Percentiles rank a stretch among this genome's conserved stretches.
phyloP scores from a whole-genome alignment of 1,140 invertebrate genomes.

The Drosophila yakuba region DNA sequence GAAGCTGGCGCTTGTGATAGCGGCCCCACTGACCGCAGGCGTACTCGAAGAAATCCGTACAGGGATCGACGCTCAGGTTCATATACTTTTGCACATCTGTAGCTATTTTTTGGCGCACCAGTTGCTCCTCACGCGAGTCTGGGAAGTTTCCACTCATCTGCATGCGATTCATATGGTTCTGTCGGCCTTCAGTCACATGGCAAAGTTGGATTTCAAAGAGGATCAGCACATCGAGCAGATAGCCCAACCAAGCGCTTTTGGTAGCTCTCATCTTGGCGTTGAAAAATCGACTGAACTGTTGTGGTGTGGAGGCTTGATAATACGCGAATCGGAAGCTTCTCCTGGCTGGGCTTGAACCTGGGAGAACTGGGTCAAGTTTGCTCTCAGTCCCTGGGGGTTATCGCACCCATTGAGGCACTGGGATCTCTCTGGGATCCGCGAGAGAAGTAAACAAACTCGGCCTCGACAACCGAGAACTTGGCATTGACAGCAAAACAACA shows the following conservation, averaged over 20 bases:
- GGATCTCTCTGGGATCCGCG: constrained; percentile 2
- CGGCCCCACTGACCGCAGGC: constrained; percentile 86
- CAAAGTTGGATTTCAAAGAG: not conserved
- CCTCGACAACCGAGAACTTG: constrained; percentile 39
- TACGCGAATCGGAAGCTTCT: constrained; percentile 30
- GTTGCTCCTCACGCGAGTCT: constrained; percentile 47
- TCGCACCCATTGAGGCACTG: constrained; percentile 24
- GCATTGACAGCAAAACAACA: constrained; percentile 31
- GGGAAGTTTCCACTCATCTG: constrained; percentile 3
- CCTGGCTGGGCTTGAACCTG: constrained; percentile 53
- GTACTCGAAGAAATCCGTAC: constrained; percentile 93
- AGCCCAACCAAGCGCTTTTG: constrained; percentile 17
- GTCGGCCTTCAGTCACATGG: constrained; percentile 2
- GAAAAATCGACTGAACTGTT: constrained; percentile 50
- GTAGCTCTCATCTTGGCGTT: constrained; percentile 65
- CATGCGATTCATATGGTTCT: constrained; percentile 45
- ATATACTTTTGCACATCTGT: constrained; percentile 90
- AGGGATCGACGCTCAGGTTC: constrained; percentile 91
- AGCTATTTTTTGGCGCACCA: constrained; percentile 41
- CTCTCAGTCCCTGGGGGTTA: constrained; percentile 55
- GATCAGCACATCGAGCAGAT: constrained; percentile 12
- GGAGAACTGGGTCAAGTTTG: constrained; percentile 65
- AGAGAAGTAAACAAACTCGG: constrained; percentile 67
- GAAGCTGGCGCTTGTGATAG: constrained; percentile 45
- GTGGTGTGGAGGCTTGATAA: constrained; percentile 11